Conservation (phyloP, 2,113 vertebrate species). For the Saguinus imperator region DNA sequence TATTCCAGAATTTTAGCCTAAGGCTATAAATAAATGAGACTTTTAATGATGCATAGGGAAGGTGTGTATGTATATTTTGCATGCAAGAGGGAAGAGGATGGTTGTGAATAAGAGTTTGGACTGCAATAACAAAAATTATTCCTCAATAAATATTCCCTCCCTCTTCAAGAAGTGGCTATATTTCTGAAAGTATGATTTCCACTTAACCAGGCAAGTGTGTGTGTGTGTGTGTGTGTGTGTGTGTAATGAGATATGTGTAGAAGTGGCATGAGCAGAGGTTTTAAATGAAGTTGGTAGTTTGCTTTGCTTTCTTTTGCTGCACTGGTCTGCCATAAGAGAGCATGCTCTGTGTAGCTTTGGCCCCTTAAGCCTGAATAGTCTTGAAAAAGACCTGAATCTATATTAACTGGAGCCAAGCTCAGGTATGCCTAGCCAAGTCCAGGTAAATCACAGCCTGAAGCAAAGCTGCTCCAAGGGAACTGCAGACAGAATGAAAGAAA, state of each 20-base stretch:
- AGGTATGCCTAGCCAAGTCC: not conserved
- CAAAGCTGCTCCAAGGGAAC: not conserved
- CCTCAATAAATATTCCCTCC: not conserved
- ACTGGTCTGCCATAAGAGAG: not conserved
- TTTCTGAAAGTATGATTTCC: not conserved
- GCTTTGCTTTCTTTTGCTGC: not conserved
- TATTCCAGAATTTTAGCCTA: not conserved
- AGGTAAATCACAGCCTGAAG: not conserved
- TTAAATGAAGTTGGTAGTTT: not conserved
- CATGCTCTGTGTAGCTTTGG: not conserved
- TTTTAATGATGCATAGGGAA: not conserved
- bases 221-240: too few relatives aligned
- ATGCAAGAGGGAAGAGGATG: not conserved
- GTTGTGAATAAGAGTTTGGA: not conserved
- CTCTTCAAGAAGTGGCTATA: not conserved
- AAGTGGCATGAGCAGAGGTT: not conserved
- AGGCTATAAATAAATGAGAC: not conserved
- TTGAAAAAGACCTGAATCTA: not conserved
- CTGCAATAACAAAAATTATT: not conserved
- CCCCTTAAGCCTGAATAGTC: not conserved
- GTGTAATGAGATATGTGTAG: not conserved
- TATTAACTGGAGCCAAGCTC: not conserved
- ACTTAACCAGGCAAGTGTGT: not conserved
- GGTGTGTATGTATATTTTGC: not conserved
- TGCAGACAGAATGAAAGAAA: not conserved